phyloP scores from a whole-genome alignment of 2,888 invertebrate genomes.

The Sarcophaga variegata region DNA sequence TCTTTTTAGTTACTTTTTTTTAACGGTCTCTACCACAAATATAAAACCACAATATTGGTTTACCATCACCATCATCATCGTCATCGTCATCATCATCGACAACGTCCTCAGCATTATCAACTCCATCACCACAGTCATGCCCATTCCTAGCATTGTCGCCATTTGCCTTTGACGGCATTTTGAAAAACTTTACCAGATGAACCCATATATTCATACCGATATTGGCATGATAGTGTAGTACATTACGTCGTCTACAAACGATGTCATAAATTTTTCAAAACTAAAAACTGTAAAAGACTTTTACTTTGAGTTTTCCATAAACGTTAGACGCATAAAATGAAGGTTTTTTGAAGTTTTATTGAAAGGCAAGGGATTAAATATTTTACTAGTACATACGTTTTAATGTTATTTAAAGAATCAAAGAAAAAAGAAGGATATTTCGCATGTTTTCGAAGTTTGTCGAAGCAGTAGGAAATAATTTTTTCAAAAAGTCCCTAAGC shows the following conservation, averaged over 20 bases:
- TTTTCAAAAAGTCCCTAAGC: too few species aligned
- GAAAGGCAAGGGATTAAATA: background rate
- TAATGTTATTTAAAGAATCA: too few species aligned
- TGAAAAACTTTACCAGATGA: background rate
- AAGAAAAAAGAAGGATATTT: too few species aligned
- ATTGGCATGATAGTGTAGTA: background rate
- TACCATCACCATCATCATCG: constrained; percentile 40
- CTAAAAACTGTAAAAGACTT: background rate
- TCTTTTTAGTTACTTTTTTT: background rate
- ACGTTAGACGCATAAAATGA: background rate
- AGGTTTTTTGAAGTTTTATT: background rate
- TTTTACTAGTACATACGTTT: too few species aligned
- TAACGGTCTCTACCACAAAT: constrained; percentile 52
- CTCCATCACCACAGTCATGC: background rate
- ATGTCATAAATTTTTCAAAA: background rate
- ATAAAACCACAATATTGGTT: constrained; percentile 55
- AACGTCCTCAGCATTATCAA: background rate
- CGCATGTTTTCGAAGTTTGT: too few species aligned
- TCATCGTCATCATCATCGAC: background rate
- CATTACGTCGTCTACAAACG: background rate
- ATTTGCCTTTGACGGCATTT: background rate
- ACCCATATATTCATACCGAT: background rate
- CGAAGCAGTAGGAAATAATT: too few species aligned
- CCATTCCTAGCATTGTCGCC: background rate
- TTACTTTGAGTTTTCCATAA: background rate